Evolutionary conservation across 2,797 vertebrate genomes (phyloP), one percentile per base, ranked within the genome.

Genomic region (Esox lucius): DNA sequence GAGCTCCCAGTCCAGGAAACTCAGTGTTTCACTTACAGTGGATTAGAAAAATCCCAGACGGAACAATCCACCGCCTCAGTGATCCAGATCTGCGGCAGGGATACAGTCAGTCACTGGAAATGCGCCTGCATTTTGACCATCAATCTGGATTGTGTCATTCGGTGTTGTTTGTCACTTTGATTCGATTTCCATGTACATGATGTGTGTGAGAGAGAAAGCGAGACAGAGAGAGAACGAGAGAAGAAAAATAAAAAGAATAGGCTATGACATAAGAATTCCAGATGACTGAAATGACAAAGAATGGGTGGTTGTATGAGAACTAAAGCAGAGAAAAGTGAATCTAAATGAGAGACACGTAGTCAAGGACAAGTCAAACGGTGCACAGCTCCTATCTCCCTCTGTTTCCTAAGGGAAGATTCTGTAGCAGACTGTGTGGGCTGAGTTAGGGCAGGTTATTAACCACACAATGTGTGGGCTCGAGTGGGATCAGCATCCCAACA

Each of bases 391-490:
- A 12, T 69, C 68, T 16, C 4, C 42, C 68, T 15, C 13, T 9
- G 24, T 24, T 62, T 62, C 61, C 68, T 67, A 56, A 61, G 24
- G 71, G 46, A 31, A 24, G 42, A 42, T 64, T 7, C 13, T 42
- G 1, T 17, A 16, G 68, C 9, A 76, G 56, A 56, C 70, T 70
- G 76, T 78, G 81, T 19, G 31, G 70, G 51, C 19, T 17, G 74
- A 22, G 68, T 84, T 83, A 75, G 74, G 71, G 78, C 77, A 75
- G 83, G 78, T 82, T 83, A 77, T 79, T 84, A 82, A 87, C 85
- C 72, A 59, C 65, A 78, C 83, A 78, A 78, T 81, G 75, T 86
- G 84, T 88, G 85, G 80, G 75, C 82, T 81, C 74, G 74, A 85
- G 88, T 79, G 82, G 69, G 84, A 85, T 80, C 86, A 84, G 53